phyloP scores from a whole-genome alignment of 2,888 invertebrate species.

The Phragmatobia fuliginosa region DNA sequence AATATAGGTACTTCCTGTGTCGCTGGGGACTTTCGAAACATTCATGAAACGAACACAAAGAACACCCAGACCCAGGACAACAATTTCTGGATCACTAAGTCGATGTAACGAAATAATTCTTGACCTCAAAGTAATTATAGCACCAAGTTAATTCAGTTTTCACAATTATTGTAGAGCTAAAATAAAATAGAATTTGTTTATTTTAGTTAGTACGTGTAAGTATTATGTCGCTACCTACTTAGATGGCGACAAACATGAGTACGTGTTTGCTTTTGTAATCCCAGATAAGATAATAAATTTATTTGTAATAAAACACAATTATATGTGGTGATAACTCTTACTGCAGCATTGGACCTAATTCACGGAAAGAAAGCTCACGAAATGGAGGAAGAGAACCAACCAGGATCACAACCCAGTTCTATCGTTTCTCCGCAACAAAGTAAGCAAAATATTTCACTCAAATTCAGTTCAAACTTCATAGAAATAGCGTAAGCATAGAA shows the following conservation, averaged over 20 bases:
- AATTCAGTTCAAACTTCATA: background rate
- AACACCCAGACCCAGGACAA: no score
- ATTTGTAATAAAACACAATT: background rate
- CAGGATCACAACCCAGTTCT: constrained; percentile 78
- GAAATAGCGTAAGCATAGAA: background rate
- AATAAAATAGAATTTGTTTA: background rate
- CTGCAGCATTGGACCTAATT: constrained; percentile 89
- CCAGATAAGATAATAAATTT: constrained; percentile 56
- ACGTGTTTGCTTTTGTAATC: constrained; percentile 34
- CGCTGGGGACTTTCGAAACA: no score
- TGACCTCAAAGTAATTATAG: no score
- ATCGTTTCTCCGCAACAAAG: constrained; percentile 81
- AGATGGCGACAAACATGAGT: constrained; percentile 20
- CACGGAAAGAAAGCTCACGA: constrained; percentile 87
- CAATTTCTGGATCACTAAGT: no score
- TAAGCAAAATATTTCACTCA: constrained; percentile 53
- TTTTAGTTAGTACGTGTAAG: background rate
- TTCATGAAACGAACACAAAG: no score
- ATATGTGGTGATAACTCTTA: constrained; percentile 22
- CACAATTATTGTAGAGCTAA: background rate
- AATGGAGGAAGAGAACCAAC: constrained; percentile 78
- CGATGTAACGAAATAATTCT: background rate
- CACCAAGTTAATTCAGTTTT: background rate
- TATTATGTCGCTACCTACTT: background rate
- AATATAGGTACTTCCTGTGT: no score